Evolutionary conservation across 1,140 invertebrate species (phyloP).

Genomic region (Brachionus manjavacas): DNA sequence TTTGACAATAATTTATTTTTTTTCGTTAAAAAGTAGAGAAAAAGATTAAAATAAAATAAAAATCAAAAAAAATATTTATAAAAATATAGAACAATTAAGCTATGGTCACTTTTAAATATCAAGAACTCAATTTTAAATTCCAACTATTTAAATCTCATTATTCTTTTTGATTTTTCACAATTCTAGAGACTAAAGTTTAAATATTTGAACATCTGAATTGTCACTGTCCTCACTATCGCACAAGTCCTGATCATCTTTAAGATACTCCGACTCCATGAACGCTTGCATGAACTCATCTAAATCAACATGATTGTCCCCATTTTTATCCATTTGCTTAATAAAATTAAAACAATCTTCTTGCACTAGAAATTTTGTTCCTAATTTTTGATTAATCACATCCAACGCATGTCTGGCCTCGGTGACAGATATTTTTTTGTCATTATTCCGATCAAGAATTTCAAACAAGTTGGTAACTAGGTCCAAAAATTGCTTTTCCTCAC

Average conservation of each 20-base stretch:
- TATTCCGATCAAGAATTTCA: not conserved
- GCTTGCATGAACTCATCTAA: conserved; percentile 1
- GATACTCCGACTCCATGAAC: not conserved
- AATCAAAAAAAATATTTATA: no score
- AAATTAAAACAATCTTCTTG: conserved; percentile 8
- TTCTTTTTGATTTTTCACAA: not conserved
- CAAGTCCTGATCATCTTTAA: not conserved
- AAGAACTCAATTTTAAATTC: no score
- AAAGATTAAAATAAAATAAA: no score
- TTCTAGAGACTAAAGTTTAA: not conserved
- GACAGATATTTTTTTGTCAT: not conserved
- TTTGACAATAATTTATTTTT: no score
- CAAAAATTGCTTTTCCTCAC: not conserved
- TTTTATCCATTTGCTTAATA: conserved; percentile 19
- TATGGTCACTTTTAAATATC: no score
- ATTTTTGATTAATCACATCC: not conserved
- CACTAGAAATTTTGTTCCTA: not conserved
- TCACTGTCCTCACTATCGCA: not conserved
- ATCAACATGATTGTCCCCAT: not conserved
- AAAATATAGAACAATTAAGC: no score
- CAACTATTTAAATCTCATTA: not conserved
- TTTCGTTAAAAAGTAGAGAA: no score
- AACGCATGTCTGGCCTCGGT: not conserved
- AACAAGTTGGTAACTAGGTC: not conserved
- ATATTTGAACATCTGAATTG: not conserved